Evolutionary conservation across 2,888 invertebrate species (phyloP).

Genomic region (Phrixothrix hirtus): DNA sequence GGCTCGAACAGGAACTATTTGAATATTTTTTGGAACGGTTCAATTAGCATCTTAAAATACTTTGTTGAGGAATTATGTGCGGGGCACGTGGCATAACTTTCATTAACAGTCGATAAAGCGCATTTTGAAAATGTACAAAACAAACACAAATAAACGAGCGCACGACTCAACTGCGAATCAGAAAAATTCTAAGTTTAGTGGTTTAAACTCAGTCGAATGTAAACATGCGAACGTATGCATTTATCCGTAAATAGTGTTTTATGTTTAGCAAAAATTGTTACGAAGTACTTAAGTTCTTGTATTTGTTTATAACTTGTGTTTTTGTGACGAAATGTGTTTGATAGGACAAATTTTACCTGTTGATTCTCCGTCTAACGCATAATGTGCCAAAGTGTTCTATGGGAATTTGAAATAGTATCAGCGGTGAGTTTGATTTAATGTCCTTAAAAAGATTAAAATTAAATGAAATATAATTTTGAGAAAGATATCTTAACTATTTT

Average conservation of each 20-base stretch:
- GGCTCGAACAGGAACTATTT: constrained; percentile 31
- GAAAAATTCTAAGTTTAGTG: constrained; percentile 36
- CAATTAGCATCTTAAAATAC: constrained; percentile 24
- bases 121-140: neutral
- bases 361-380: constrained; percentile 17
- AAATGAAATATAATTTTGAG: neutral
- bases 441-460: too few species aligned
- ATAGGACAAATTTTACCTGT: constrained; percentile 27
- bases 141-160: constrained; percentile 12
- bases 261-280: constrained; percentile 26
- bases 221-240: constrained; percentile 33
- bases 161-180: constrained; percentile 26
- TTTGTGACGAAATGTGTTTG: constrained; percentile 11
- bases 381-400: neutral
- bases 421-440: neutral
- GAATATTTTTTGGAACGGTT: constrained; percentile 26
- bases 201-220: constrained; percentile 34
- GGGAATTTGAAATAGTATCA: neutral
- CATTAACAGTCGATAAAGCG: neutral
- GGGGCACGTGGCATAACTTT: constrained; percentile 4
- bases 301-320: constrained; percentile 16
- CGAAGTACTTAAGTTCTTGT: constrained; percentile 9
- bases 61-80: constrained; percentile 9
- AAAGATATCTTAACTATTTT: neutral
- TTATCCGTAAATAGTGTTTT: constrained; percentile 7